These are phyloP conservation scores for Crocidura indochinensis DNA, from an alignment of 2,797 vertebrate species.

Conservation along the genomic window DNA sequence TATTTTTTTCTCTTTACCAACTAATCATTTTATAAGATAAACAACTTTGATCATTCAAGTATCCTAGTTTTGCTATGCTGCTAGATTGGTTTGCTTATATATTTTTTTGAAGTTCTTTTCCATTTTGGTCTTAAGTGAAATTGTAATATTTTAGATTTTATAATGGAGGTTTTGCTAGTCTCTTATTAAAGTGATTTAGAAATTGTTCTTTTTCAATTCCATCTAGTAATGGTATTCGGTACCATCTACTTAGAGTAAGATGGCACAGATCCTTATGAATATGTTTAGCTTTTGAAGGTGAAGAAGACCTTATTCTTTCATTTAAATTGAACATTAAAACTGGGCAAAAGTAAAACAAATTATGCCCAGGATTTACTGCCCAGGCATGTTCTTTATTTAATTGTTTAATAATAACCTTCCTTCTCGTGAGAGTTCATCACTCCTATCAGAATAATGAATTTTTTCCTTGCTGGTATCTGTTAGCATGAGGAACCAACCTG, in stretches of 20 bases:
- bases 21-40: slow-evolving; percentile 25
- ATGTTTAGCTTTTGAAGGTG: background rate
- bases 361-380: background rate
- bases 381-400: background rate
- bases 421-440: background rate
- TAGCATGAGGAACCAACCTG: slow-evolving; percentile 8
- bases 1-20: slow-evolving; percentile 37
- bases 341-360: slow-evolving; percentile 7
- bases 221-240: background rate
- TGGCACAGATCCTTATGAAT: background rate
- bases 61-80: slow-evolving; percentile 6
- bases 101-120: slow-evolving; percentile 10
- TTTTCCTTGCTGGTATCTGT: background rate
- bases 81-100: background rate
- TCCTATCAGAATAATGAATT: slow-evolving; percentile 13
- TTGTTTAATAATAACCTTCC: background rate
- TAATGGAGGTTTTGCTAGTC: slow-evolving; percentile 20
- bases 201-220: slow-evolving; percentile 49
- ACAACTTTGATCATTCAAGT: background rate
- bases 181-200: slow-evolving; percentile 20
- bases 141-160: background rate
- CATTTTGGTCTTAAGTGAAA: slow-evolving; percentile 37
- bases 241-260: background rate
- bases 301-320: slow-evolving; percentile 18
- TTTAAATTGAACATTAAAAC: slow-evolving; percentile 31